A percentile compares a stretch with the other conserved stretches of the same genome.
These are phyloP conservation scores for Todiramphus saurophagus DNA, from an alignment of 2,113 vertebrate genomes.

Conservation along the genomic window DNA sequence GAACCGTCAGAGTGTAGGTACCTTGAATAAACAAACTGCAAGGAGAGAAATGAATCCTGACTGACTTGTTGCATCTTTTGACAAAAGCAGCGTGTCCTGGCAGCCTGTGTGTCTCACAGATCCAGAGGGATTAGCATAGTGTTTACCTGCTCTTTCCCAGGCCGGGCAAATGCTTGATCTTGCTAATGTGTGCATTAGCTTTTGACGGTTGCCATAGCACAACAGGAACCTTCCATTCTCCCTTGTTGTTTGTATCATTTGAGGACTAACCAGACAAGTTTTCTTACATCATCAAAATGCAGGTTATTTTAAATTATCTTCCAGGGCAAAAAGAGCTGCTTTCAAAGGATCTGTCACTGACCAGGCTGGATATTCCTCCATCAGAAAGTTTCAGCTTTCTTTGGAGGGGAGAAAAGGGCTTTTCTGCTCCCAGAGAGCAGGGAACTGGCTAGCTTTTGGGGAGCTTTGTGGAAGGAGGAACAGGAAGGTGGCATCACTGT, in stretches of 20 bases:
- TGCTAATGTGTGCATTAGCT: neutral
- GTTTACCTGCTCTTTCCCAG: conserved; percentile 45
- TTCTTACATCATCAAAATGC: neutral
- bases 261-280: neutral
- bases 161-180: conserved; percentile 12
- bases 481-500: neutral
- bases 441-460: neutral
- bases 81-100: neutral
- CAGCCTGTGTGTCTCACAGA: neutral
- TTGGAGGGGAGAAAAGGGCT: neutral
- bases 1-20: neutral
- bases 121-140: neutral
- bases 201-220: conserved; percentile 13
- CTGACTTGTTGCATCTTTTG: neutral
- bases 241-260: neutral
- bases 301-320: neutral
- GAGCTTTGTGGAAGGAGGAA: neutral
- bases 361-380: neutral
- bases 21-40: conserved; percentile 32
- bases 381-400: neutral
- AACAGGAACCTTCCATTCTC: neutral
- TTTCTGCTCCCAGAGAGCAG: neutral
- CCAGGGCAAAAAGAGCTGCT: neutral
- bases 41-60: neutral
- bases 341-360: neutral